Base-by-base conservation (phyloP, 1,140 invertebrate genomes). In the Arctopsyche grandis region DNA sequence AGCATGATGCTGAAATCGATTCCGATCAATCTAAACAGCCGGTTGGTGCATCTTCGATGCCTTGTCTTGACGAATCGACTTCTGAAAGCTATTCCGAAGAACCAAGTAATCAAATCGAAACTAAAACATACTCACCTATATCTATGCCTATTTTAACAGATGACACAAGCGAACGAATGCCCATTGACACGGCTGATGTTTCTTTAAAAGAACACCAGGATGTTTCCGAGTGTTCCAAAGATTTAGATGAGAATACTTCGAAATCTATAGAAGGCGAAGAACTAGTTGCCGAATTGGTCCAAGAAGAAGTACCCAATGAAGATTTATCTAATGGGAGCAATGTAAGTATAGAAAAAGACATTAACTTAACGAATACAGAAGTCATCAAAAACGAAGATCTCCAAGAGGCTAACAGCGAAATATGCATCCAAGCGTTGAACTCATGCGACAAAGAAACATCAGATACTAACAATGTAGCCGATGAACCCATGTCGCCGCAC, bases 111-210 rank as follows among this genome's bases (percentile, higher is more conserved):
- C 76, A 22, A 44, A 56, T 80, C 5, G 24, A 82, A 73, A 48
- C 75, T 48, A 80, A 83, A 77, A 75, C 75, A 14, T 83, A 79
- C 69, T 81, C 81, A 26, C 77, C 79, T 7, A 83, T 83, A 16
- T 83, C 81, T 9, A 83, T 83, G 81, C 81, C 81, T 19, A 78
- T 83, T 19, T 75, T 83, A 4, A 83, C 80, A 10, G 80, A 81
- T n/a, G 79, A 80, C 71, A 16, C 26, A 12, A 12, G 4, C 5
- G 46, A 71, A 44, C 7, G 26, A 66, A 10, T 22, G 14, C 9
- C 9, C 1, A 52, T 52, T 1, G 48, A 52, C 48, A 58, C 52
- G 5, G 9, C n/a, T 60, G 16, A 21, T 9, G 21, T 21, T 1
- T 22, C 58, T 24, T 9, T 14, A 12, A 22, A 19, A 24, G 24